Evolutionary conservation across 2,113 vertebrate species (phyloP).

Genomic region (Gavia stellata): DNA sequence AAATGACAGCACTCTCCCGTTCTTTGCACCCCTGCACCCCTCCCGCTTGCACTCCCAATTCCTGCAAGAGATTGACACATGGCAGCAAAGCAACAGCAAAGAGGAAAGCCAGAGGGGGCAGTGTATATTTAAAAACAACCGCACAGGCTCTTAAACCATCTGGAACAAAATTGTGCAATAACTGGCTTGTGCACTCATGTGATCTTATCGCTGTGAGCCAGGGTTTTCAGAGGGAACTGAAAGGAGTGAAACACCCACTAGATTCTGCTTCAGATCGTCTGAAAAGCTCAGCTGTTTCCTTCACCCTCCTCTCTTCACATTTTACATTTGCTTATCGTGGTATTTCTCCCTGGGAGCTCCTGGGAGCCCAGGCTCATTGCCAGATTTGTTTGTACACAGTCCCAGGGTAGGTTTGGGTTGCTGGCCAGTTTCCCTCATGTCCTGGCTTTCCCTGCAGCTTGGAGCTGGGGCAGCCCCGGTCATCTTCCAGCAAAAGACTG

Average conservation of each 20-base stretch:
- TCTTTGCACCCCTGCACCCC: not conserved
- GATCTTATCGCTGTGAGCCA: conserved; percentile 10
- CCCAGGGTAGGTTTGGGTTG: not conserved
- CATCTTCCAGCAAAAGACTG: not conserved
- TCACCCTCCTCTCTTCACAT: not conserved
- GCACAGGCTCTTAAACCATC: not conserved
- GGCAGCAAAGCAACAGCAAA: not conserved
- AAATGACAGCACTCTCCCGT: rapidly evolving
- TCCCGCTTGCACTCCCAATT: not conserved
- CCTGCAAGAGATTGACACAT: not conserved
- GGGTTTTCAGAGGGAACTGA: conserved; percentile 12
- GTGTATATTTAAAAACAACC: conserved; percentile 35
- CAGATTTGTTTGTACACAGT: conserved; percentile 33
- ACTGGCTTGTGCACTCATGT: conserved; percentile 12
- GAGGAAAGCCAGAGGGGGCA: conserved; percentile 36
- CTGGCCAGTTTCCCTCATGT: not conserved
- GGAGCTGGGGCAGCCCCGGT: not conserved
- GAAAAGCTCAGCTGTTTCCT: conserved; percentile 11
- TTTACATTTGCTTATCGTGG: not conserved
- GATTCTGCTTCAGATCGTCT: conserved; percentile 21
- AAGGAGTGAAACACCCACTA: conserved; percentile 42
- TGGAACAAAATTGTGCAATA: conserved; percentile 19
- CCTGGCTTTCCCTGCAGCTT: not conserved
- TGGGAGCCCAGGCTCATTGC: not conserved
- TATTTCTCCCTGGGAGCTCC: not conserved